Evolutionary conservation across 1,140 invertebrate genomes (phyloP).

Genomic region (Propsilocerus akamusi): DNA sequence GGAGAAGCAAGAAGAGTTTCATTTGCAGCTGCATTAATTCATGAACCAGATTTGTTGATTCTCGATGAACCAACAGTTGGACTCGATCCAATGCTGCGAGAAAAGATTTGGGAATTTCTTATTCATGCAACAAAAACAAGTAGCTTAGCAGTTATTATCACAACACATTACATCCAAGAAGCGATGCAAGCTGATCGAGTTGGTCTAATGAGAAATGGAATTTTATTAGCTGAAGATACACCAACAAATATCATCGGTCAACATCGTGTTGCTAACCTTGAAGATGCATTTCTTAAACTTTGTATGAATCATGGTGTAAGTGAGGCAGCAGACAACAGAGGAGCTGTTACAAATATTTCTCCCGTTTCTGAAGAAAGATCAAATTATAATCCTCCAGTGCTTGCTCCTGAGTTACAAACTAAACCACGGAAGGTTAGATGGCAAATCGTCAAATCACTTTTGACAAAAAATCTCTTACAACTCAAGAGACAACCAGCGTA

Average conservation of each 20-base stretch:
- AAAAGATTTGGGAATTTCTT: constrained; percentile 71
- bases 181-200: constrained; percentile 58
- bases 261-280: constrained; percentile 37
- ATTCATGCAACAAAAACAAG: constrained; percentile 40
- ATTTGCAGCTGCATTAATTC: constrained; percentile 59
- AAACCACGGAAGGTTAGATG: constrained; percentile 15
- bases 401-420: background rate
- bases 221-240: constrained; percentile 59
- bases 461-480: constrained; percentile 41
- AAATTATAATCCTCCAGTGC: too few relatives aligned
- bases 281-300: constrained; percentile 46
- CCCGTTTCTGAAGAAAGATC: too few relatives aligned
- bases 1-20: constrained; percentile 70
- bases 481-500: constrained; percentile 45
- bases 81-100: constrained; percentile 63
- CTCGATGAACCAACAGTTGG: constrained; percentile 81
- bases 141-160: constrained; percentile 55
- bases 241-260: constrained; percentile 36
- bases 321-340: background rate
- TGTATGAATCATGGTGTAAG: constrained; percentile 29
- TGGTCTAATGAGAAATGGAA: constrained; percentile 63
- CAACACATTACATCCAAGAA: constrained; percentile 85
- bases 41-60: constrained; percentile 64
- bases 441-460: constrained; percentile 20
- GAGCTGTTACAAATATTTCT: too few relatives aligned